Evolutionary conservation across 2,113 vertebrate genomes (phyloP).

Genomic region (Clarias batrachus): DNA sequence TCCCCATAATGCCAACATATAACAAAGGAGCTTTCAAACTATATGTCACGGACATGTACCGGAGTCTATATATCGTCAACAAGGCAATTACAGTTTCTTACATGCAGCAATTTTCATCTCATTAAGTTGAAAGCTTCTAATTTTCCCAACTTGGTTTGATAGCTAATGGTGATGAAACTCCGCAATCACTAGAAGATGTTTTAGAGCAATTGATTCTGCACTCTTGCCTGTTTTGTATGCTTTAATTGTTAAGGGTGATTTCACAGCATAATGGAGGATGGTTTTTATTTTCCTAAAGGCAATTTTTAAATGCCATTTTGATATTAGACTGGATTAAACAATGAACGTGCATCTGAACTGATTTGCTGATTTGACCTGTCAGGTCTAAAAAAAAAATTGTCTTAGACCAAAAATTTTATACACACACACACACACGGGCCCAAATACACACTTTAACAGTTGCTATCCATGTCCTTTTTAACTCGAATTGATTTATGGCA

Average conservation of each 20-base stretch:
- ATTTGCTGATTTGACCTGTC: neutral
- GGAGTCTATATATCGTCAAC: constrained; percentile 45
- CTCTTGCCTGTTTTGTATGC: neutral
- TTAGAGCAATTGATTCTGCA: constrained; percentile 23
- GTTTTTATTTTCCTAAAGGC: neutral
- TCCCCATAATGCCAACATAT: constrained; percentile 38
- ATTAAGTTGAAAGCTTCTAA: constrained; percentile 59
- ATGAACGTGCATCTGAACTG: neutral
- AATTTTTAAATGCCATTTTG: neutral
- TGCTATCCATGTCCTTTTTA: too few species aligned
- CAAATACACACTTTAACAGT: too few species aligned
- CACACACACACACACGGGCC: too few species aligned
- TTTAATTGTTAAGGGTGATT: constrained; percentile 13
- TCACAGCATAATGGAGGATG: neutral
- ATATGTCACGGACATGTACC: constrained; percentile 39
- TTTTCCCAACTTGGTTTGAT: constrained; percentile 50
- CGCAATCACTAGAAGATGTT: constrained; percentile 39
- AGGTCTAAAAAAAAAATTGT: neutral
- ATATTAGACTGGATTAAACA: neutral
- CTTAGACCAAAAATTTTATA: too few species aligned
- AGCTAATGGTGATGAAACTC: constrained; percentile 54
- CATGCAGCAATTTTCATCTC: constrained; percentile 61
- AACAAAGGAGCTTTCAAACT: constrained; percentile 46
- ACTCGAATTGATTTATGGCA: too few species aligned
- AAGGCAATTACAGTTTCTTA: constrained; percentile 41